Percentiles rank a stretch among this genome's conserved stretches.
These are phyloP conservation scores for Bicyclus anynana DNA, from an alignment of 1,140 invertebrate genomes.

Conservation along the genomic window DNA sequence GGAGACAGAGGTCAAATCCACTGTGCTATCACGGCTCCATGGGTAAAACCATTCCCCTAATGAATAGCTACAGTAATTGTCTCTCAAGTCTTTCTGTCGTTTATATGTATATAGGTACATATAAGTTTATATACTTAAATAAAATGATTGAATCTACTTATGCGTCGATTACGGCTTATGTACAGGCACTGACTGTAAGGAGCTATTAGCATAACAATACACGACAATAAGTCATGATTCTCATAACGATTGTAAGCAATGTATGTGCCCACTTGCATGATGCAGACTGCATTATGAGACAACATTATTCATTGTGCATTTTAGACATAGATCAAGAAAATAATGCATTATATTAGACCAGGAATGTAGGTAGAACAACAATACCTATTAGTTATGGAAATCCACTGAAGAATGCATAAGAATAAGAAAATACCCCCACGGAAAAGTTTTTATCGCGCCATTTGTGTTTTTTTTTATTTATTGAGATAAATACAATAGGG, in stretches of 20 bases:
- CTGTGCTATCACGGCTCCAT: too few species aligned
- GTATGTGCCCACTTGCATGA: constrained; percentile 11
- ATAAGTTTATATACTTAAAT: too few species aligned
- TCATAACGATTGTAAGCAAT: constrained; percentile 10
- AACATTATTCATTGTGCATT: not conserved
- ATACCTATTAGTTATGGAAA: not conserved
- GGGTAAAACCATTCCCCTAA: too few species aligned
- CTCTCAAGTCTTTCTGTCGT: too few species aligned
- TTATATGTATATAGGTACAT: too few species aligned
- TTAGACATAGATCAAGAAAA: not conserved
- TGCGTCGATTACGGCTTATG: not conserved
- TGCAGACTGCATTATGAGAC: constrained; percentile 1
- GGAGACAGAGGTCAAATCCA: too few species aligned
- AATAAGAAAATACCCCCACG: not conserved
- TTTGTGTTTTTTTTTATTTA: too few species aligned
- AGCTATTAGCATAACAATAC: constrained; percentile 22
- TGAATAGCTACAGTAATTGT: too few species aligned
- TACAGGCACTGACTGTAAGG: not conserved
- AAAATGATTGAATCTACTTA: too few species aligned
- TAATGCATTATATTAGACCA: not conserved
- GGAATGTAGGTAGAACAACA: not conserved
- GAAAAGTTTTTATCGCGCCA: too few species aligned
- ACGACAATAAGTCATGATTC: constrained; percentile 17
- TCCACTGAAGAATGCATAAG: not conserved
- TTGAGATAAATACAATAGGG: too few species aligned